These are phyloP conservation scores for Pogonognathellus flavescens DNA, from an alignment of 1,140 invertebrate species.

Conservation along the genomic window DNA sequence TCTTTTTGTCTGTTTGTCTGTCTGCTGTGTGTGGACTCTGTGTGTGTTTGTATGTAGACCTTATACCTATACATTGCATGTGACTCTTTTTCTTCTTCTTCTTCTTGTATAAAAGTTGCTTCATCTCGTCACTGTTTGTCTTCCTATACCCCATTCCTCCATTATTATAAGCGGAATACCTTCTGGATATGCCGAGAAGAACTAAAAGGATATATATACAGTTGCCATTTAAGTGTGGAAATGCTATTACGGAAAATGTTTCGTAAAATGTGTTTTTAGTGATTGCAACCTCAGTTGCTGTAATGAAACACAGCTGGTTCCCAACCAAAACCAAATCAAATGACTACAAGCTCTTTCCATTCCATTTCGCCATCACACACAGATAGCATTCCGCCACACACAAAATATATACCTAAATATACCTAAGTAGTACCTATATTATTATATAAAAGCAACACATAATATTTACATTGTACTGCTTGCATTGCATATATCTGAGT, in stretches of 20 bases:
- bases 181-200: not conserved
- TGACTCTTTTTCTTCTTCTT: not conserved
- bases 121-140: not conserved
- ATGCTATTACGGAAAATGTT: conserved; percentile 51
- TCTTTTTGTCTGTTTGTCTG: not conserved
- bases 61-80: not conserved
- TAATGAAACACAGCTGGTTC: conserved; percentile 56
- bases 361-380: conserved; percentile 31
- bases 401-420: not conserved
- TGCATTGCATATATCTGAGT: too few species aligned
- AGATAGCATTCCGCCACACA: not conserved
- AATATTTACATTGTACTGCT: too few species aligned
- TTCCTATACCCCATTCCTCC: not conserved
- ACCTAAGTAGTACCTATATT: too few species aligned
- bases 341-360: conserved; percentile 44
- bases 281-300: conserved; percentile 53
- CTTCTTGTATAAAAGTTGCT: not conserved
- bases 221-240: conserved; percentile 24
- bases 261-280: conserved; percentile 55
- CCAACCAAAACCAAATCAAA: conserved; percentile 53
- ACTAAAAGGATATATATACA: not conserved
- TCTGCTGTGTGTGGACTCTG: not conserved
- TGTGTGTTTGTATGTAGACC: not conserved
- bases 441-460: too few species aligned
- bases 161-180: not conserved